Percentiles rank a stretch among this genome's conserved stretches.
These are phyloP conservation scores for Orchesella cincta DNA, from an alignment of 1,140 invertebrate genomes.

Conservation along the genomic window DNA sequence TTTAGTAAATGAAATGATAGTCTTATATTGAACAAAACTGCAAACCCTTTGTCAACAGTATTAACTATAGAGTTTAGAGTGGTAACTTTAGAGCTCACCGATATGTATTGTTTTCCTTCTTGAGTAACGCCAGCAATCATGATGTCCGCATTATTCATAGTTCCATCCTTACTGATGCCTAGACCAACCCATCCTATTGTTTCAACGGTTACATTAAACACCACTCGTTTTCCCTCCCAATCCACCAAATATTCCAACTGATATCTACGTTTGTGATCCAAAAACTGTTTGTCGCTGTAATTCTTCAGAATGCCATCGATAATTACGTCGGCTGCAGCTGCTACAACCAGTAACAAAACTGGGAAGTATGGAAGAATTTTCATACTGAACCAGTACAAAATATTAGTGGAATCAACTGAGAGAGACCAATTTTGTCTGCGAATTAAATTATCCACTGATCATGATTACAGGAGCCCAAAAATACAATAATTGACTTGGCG, in stretches of 20 bases:
- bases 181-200: slow-evolving; percentile 26
- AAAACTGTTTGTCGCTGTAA: background rate
- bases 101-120: background rate
- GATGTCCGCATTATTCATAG: slow-evolving; percentile 24
- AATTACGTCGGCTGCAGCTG: background rate
- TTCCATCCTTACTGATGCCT: slow-evolving; percentile 15
- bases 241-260: background rate
- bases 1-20: background rate
- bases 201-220: background rate
- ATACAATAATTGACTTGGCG: too few species aligned
- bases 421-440: too few species aligned
- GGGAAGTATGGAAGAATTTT: background rate
- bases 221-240: background rate
- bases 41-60: background rate
- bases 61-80: background rate
- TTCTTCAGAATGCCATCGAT: background rate
- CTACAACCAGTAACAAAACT: background rate
- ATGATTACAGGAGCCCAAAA: too few species aligned
- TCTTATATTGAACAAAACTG: background rate
- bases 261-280: background rate
- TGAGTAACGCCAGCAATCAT: slow-evolving; percentile 8
- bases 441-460: too few species aligned
- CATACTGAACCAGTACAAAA: too few species aligned
- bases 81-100: background rate
- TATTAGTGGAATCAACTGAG: too few species aligned